Base-by-base conservation (phyloP, 2,797 vertebrate genomes). In the Dryobates pubescens region DNA sequence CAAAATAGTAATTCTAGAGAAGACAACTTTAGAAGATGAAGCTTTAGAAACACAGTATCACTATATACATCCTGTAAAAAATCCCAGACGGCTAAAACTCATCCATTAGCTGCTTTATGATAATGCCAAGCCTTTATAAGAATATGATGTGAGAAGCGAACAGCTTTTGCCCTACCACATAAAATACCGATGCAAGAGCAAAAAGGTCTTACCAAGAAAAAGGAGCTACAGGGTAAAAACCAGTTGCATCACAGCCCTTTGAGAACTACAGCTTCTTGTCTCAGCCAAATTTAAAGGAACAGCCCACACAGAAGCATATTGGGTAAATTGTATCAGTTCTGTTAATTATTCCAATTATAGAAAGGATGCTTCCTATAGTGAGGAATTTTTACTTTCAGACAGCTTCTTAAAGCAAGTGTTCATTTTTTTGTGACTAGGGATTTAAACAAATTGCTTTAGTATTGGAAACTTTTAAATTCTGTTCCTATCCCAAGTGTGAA, bases 401-500 rank as follows among this genome's bases (percentile, higher is more conserved):
- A 38, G 41, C 16, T 73, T 91, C 83, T 82, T 45, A 65, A 90
- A 81, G 24, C 5, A 85, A 53, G 9, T 1, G 0, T 68, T 69
- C 0, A 3, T 54, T 72, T 73, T 73, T 58, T 16, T 1, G 17
- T 4, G 16, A 45, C 27, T 22, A 49, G 15, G 17, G 32, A 34
- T 80, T 93, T 53, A 72, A 90, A 70, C 13, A 62, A 51, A 62
- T 53, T 63, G 4, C 27, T 78, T 63, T 51, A 49, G 38, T 49
- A 68, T n/a, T 22, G 2, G 24, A 29, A 87, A 82, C 5, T 72
- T 90, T 82, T 41, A 1, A 38, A 89, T 73, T 79, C 70, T 86
- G 24, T 70, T 83, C 32, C 63, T 76, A 27, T 81, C 63, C 61
- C 76, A 88, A 75, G 73, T 92, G 73, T 43, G 54, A 89, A 64